phyloP scores from a whole-genome alignment of 2,113 vertebrate genomes.

The Theropithecus gelada region DNA sequence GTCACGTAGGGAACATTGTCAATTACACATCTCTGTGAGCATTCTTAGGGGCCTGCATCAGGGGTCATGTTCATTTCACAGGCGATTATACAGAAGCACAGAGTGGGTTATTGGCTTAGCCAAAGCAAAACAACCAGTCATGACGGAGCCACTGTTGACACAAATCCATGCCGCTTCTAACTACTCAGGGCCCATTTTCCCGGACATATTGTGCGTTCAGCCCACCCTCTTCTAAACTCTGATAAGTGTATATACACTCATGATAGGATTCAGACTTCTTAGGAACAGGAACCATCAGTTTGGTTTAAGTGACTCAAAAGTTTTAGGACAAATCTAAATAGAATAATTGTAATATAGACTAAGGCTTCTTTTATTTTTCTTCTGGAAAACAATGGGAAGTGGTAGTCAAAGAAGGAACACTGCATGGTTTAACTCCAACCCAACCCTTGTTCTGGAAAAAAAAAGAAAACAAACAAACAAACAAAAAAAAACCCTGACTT shows the following conservation, averaged over 20 bases:
- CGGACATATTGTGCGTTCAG: rapidly evolving
- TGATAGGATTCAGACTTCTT: background rate
- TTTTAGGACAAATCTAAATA: background rate
- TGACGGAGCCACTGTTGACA: rapidly evolving
- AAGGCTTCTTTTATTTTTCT: background rate
- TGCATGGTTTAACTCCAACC: background rate
- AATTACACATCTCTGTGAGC: background rate
- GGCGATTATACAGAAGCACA: background rate
- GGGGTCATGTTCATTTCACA: background rate
- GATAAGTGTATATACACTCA: background rate
- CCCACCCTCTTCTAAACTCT: background rate
- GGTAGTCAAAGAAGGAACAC: background rate
- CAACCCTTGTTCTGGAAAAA: background rate
- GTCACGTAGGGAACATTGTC: background rate
- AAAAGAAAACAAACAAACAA: background rate
- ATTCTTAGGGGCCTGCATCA: background rate
- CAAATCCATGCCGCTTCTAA: background rate
- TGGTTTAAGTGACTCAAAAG: background rate
- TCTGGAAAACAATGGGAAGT: background rate
- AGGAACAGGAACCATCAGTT: background rate
- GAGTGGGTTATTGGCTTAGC: background rate
- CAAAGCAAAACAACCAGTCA: background rate
- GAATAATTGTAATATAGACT: background rate
- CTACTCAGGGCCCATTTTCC: background rate
- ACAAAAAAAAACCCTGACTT: background rate